Conservation (phyloP, 2,797 vertebrate genomes). For the Cichlasoma orientale region DNA sequence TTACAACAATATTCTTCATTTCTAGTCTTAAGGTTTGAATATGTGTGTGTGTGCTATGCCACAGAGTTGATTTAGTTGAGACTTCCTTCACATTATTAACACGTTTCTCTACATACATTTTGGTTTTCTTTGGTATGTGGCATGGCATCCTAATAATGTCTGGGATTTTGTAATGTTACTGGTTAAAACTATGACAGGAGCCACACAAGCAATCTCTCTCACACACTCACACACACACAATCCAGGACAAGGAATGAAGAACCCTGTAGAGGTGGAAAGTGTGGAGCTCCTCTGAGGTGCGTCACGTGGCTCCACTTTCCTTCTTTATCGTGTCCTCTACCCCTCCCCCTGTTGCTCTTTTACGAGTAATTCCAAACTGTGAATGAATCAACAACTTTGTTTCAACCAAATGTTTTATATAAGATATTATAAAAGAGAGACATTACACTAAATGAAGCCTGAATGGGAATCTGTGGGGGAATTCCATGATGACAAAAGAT, state of each 20-base stretch:
- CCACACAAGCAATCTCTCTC: constrained; percentile 4
- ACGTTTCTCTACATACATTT: background rate
- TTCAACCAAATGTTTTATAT: background rate
- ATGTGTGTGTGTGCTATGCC: constrained; percentile 3
- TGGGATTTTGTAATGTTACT: constrained; percentile 1
- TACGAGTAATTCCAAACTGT: constrained; percentile 70
- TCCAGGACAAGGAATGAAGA: constrained; percentile 64
- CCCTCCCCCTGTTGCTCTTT: constrained; percentile 8
- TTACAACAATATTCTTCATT: constrained; percentile 55
- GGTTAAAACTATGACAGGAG: constrained; percentile 24
- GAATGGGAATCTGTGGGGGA: background rate
- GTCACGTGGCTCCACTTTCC: constrained; percentile 37
- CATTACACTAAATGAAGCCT: background rate
- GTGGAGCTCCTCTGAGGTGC: constrained; percentile 48
- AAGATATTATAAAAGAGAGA: background rate
- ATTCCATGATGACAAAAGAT: background rate
- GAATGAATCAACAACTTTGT: constrained; percentile 15
- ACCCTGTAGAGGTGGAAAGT: constrained; percentile 28
- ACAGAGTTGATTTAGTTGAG: background rate
- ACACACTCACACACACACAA: constrained; percentile 28
- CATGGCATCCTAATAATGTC: constrained; percentile 1
- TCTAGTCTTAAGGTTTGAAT: constrained; percentile 47
- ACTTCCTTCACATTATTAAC: background rate
- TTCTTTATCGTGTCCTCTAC: constrained; percentile 39
- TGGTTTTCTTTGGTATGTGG: constrained; percentile 59